Percentiles rank a stretch among this genome's conserved stretches.
Conservation (phyloP, 2,888 invertebrate species). For the Trichogramma evanescens region DNA sequence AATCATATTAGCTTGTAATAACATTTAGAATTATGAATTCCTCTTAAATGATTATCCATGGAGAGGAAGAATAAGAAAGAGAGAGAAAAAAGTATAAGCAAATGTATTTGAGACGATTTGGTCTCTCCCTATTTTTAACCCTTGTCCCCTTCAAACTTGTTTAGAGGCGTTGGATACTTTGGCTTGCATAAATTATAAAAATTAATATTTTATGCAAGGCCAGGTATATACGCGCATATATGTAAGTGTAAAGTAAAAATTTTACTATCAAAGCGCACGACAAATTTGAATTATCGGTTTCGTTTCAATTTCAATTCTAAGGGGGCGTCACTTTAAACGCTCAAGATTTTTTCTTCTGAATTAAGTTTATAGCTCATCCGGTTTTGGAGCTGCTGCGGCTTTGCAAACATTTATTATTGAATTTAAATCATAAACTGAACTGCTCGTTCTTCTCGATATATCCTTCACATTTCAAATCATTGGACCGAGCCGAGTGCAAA, state of each 20-base stretch:
- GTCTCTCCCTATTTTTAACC: conserved; percentile 9
- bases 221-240: neutral
- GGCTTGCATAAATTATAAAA: conserved; percentile 23
- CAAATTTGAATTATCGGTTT: conserved; percentile 25
- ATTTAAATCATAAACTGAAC: no score
- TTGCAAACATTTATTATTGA: no score
- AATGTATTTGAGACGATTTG: conserved; percentile 8
- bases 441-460: no score
- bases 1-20: neutral
- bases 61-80: neutral
- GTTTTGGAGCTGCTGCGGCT: no score
- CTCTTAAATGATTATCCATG: conserved; percentile 1
- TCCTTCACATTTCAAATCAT: no score
- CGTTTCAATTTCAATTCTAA: conserved; percentile 19
- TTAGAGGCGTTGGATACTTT: conserved; percentile 22
- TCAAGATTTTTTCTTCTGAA: conserved; percentile 9
- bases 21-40: conserved; percentile 4
- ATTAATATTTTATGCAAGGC: conserved; percentile 24
- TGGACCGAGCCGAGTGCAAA: no score
- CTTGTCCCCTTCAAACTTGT: conserved; percentile 21
- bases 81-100: neutral
- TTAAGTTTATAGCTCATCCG: conserved; percentile 1
- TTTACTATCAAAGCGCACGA: conserved; percentile 20
- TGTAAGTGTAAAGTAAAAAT: conserved; percentile 12
- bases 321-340: conserved; percentile 17